phyloP scores from a whole-genome alignment of 92 coral and sea anemone species.

The Diadumene lineata region DNA sequence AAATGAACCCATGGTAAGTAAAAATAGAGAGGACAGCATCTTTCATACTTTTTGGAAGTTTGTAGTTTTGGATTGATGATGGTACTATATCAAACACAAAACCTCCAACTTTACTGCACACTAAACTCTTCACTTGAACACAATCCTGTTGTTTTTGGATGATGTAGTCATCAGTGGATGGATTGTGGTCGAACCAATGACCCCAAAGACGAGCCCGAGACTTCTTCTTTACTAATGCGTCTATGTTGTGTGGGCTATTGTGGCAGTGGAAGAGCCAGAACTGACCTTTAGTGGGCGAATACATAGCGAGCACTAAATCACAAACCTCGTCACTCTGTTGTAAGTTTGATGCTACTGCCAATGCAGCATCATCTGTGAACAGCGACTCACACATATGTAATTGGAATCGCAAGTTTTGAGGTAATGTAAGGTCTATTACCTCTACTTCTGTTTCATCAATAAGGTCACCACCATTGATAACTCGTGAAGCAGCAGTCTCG shows the following conservation, averaged over 20 bases:
- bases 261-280: background rate
- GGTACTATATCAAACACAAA: too few relatives aligned
- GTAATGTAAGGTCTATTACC: background rate
- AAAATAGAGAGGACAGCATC: background rate
- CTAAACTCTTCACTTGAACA: background rate
- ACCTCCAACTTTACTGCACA: background rate
- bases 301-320: background rate
- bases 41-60: background rate
- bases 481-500: background rate
- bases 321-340: background rate
- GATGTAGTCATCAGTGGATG: background rate
- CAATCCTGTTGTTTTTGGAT: background rate
- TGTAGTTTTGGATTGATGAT: background rate
- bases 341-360: background rate
- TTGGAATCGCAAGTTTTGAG: background rate
- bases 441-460: background rate
- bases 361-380: background rate
- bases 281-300: background rate
- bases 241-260: background rate
- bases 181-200: background rate
- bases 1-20: background rate
- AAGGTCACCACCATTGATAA: background rate
- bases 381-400: background rate
- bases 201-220: background rate
- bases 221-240: background rate